Percentiles rank a stretch among this genome's conserved stretches.
Conservation (phyloP, 2,888 invertebrate genomes). For the Limenitis camilla region DNA sequence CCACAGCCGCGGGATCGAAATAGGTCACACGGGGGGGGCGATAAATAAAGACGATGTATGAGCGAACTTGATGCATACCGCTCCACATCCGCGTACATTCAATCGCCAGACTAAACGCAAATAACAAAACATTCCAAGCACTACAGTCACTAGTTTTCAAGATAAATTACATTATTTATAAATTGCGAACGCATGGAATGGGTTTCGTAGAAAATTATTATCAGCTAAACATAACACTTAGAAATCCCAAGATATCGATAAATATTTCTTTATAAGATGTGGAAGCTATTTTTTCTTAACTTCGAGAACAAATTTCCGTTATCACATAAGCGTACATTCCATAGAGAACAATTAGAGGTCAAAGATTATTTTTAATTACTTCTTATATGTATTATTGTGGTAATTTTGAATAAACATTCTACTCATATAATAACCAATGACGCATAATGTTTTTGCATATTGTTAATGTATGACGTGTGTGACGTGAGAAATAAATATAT, state of each 20-base stretch:
- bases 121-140: constrained; percentile 27
- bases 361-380: not conserved
- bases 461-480: not conserved
- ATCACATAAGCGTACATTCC: too few species aligned
- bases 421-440: not conserved
- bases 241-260: not conserved
- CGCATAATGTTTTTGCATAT: not conserved
- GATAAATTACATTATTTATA: constrained; percentile 21
- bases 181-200: constrained; percentile 13
- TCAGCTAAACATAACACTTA: constrained; percentile 9
- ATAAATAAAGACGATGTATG: constrained; percentile 33
- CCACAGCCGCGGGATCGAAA: constrained; percentile 40
- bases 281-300: not conserved
- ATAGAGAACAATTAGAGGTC: not conserved
- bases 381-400: too few species aligned
- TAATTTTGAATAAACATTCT: too few species aligned
- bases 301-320: too few species aligned
- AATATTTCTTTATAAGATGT: not conserved
- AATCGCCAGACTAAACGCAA: constrained; percentile 31
- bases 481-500: not conserved
- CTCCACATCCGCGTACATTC: constrained; percentile 32
- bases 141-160: constrained; percentile 19
- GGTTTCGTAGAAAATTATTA: constrained; percentile 14
- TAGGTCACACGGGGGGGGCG: constrained; percentile 45
- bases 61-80: constrained; percentile 23